These are phyloP conservation scores for Trypoxylon attenuatum DNA, from an alignment of 2,888 invertebrate species.

Conservation along the genomic window DNA sequence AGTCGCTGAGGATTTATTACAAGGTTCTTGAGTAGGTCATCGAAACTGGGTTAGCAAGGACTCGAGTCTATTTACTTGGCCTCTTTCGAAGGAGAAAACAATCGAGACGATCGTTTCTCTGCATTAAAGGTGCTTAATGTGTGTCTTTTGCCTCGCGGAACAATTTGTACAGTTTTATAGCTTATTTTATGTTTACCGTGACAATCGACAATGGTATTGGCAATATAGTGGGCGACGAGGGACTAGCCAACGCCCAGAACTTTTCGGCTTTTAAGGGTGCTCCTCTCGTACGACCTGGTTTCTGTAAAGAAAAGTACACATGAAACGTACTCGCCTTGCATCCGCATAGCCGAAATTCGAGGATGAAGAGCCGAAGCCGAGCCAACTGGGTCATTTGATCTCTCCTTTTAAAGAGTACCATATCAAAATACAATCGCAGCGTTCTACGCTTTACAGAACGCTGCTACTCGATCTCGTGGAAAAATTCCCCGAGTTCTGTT, in stretches of 20 bases:
- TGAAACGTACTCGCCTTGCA: slow-evolving; percentile 25
- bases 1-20: no score
- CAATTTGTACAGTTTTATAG: not conserved
- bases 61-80: not conserved
- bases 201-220: no score
- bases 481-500: slow-evolving; percentile 2
- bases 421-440: slow-evolving; percentile 44
- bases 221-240: no score
- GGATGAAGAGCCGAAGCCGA: slow-evolving; percentile 52
- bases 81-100: not conserved
- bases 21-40: no score
- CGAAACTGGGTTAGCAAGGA: not conserved
- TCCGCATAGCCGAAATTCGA: slow-evolving; percentile 44
- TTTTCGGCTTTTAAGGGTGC: not conserved
- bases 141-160: not conserved
- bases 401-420: slow-evolving; percentile 41
- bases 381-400: slow-evolving; percentile 63
- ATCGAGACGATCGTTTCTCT: not conserved
- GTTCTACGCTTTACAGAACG: not conserved
- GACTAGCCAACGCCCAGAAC: not conserved
- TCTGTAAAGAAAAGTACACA: slow-evolving; percentile 46
- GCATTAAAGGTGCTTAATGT: not conserved
- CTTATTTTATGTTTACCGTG: not conserved
- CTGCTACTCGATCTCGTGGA: not conserved
- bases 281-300: slow-evolving; percentile 31